Base-by-base conservation (phyloP, 1,140 invertebrate genomes). In the Melitaea cinxia region DNA sequence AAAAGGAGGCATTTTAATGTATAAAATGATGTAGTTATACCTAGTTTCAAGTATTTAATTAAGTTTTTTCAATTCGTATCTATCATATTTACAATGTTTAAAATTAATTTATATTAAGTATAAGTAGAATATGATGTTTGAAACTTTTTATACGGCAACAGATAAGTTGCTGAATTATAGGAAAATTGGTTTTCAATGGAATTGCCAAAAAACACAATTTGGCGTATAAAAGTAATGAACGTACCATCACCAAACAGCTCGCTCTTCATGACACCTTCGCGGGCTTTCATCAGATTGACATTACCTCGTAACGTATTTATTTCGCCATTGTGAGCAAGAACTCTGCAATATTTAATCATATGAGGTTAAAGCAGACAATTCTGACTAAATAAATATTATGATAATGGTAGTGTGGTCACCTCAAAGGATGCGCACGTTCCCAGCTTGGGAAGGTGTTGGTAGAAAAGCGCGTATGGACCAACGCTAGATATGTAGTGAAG, bases 401-500 rank as follows among this genome's bases (percentile, higher is more conserved):
- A 21, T 19, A 30, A 3, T 28, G 50, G 45, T 37, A 45, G 30
- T 54, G 42, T 9, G 35, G 28, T 62, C 91, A 98, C 96, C 98
- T 95, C 78, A 99, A 93, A n/a, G 99, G 99, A 92, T 99, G 99
- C 10, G 99, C 98, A 78, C 98, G 94, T 89, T 99, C 98, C 99
- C 99, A 99, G 82, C 96, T 98, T 4, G 99, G 99, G 81, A 99
- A 99, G 15, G 99, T 99, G 90, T 99, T 99, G 47, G 99, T 99
- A 1, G 98, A 99, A 92, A 99, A 99, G 66, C 94, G 93, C 15
- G 98, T 99, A 85, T 99, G 99, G 0, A 99, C 98, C 78, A 99
- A 89, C 19, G 98, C 97, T 77, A 99, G 81, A 84, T 99, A 99
- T 0, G 98, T 98, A 73, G 98, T 95, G 88, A 97, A 99, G 37